Evolutionary conservation across 2,888 invertebrate species (phyloP).

Genomic region (Troglohyphantes excavatus): DNA sequence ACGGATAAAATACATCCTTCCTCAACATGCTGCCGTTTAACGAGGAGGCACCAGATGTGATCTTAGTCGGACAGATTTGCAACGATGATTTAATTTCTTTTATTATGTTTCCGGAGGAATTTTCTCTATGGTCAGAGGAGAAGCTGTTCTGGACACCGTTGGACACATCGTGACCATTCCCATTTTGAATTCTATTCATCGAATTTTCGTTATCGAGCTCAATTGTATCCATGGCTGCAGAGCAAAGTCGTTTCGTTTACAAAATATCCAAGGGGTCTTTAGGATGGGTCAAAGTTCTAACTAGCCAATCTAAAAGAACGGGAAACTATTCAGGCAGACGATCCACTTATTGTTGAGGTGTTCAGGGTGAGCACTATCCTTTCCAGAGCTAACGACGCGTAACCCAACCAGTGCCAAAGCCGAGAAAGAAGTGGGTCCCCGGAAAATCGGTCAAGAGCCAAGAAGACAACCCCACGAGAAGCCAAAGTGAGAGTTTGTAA

Average conservation of each 20-base stretch:
- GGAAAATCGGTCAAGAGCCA: conserved; percentile 59
- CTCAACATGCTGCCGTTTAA: conserved; percentile 32
- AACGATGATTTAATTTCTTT: conserved; percentile 19
- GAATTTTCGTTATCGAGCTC: conserved; percentile 34
- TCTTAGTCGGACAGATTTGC: neutral
- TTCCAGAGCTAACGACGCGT: conserved; percentile 58
- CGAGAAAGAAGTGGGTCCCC: conserved; percentile 35
- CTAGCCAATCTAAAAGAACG: neutral
- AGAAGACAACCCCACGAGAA: conserved; percentile 10
- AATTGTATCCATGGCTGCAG: conserved; percentile 47
- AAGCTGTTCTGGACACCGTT: conserved; percentile 31
- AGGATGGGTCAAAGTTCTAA: neutral
- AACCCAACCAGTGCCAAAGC: conserved; percentile 50
- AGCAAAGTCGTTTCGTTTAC: neutral
- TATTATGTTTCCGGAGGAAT: conserved; percentile 1
- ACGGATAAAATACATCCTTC: conserved; percentile 79
- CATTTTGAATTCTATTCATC: conserved; percentile 37
- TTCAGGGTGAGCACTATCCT: conserved; percentile 5
- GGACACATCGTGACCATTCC: conserved; percentile 44
- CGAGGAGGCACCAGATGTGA: neutral
- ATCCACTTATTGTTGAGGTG: conserved; percentile 2
- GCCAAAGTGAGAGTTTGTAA: conserved; percentile 59
- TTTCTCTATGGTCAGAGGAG: neutral
- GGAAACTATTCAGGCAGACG: neutral
- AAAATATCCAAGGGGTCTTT: neutral